Conservation (phyloP, 2,888 invertebrate species). For the Cosmopolites sordidus region DNA sequence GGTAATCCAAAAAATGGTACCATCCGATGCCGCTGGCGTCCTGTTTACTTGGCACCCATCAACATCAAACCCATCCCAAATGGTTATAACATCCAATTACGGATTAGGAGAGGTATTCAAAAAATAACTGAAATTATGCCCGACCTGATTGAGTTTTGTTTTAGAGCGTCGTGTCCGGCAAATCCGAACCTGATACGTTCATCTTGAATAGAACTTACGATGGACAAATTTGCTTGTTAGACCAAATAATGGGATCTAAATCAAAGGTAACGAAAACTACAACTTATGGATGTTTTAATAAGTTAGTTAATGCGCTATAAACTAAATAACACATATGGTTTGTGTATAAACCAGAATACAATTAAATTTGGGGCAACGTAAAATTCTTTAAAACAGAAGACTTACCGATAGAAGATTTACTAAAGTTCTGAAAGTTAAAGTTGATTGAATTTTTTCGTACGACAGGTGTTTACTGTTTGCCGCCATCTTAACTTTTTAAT, state of each 20-base stretch:
- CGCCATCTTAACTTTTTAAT: no score
- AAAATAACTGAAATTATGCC: no score
- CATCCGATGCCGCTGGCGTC: constrained; percentile 70
- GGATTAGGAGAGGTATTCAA: constrained; percentile 72
- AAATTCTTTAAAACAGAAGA: no score
- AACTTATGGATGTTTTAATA: no score
- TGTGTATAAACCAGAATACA: no score
- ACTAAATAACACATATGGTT: no score
- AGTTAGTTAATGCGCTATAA: no score
- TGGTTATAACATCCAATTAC: constrained; percentile 74
- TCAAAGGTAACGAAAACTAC: constrained; percentile 10
- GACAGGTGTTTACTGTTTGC: no score
- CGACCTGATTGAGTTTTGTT: constrained; percentile 2
- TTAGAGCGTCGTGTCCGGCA: constrained; percentile 75
- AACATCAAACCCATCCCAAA: constrained; percentile 61
- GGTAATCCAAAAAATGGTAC: constrained; percentile 73
- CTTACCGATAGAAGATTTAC: no score
- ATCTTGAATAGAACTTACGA: constrained; percentile 53
- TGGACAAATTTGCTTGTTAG: constrained; percentile 44
- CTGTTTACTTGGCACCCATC: constrained; percentile 77
- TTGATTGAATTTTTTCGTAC: no score
- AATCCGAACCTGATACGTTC: constrained; percentile 72
- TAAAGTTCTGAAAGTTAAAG: no score
- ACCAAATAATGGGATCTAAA: constrained; percentile 55
- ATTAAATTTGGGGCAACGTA: no score